Percentiles rank a stretch among this genome's conserved stretches.
Conservation (phyloP, 2,888 invertebrate genomes). For the Stegophylla sp. region DNA sequence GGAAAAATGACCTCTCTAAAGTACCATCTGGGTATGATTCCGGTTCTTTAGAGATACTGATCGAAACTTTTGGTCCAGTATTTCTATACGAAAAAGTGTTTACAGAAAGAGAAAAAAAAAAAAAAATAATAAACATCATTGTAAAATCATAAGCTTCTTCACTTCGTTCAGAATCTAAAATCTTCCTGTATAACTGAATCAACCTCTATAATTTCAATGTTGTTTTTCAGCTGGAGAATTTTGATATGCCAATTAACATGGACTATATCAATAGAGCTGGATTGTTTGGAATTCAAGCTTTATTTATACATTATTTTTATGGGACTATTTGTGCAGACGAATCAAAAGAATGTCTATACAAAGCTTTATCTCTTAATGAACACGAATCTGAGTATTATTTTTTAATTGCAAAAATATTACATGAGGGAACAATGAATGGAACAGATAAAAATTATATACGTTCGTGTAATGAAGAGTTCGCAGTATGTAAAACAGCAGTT, state of each 20-base stretch:
- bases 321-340: slow-evolving; percentile 22
- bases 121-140: no score
- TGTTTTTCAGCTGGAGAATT: slow-evolving; percentile 4
- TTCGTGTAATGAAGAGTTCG: slow-evolving; percentile 28
- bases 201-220: no score
- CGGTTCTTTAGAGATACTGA: no score
- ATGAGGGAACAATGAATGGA: slow-evolving; percentile 6
- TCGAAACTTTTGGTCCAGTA: no score
- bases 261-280: slow-evolving; percentile 41
- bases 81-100: no score
- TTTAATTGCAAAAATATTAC: slow-evolving; percentile 39
- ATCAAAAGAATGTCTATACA: slow-evolving; percentile 20
- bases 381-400: slow-evolving; percentile 42
- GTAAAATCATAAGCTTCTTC: no score
- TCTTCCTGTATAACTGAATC: no score
- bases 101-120: no score
- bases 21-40: no score
- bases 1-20: no score
- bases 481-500: slow-evolving; percentile 29
- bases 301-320: slow-evolving; percentile 40
- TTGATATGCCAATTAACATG: slow-evolving; percentile 36
- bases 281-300: slow-evolving; percentile 36
- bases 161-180: no score
- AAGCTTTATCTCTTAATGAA: slow-evolving; percentile 32
- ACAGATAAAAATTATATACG: neutral